These are phyloP conservation scores for Mesorhabditis spiculigera DNA, from an alignment of 2,888 invertebrate genomes.

Conservation along the genomic window DNA sequence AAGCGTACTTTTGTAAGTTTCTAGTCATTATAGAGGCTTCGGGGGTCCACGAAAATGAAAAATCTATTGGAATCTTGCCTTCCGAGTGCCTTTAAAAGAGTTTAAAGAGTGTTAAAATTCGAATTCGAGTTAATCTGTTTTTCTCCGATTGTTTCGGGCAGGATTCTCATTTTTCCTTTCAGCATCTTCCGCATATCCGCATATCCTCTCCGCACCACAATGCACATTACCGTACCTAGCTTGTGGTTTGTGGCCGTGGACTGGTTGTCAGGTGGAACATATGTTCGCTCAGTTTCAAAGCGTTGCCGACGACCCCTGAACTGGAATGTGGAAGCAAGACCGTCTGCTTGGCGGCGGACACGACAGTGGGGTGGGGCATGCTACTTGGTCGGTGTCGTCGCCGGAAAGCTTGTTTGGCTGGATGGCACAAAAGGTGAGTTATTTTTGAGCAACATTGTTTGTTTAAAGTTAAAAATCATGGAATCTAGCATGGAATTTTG, in stretches of 20 bases:
- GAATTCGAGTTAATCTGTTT: slow-evolving; percentile 5
- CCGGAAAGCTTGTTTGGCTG: too few species aligned
- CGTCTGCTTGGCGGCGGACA: background rate
- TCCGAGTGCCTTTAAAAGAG: background rate
- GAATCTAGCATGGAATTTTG: too few species aligned
- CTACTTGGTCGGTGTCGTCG: too few species aligned
- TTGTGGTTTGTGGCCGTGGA: slow-evolving; percentile 36
- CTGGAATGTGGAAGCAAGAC: background rate
- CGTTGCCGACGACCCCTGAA: slow-evolving; percentile 21
- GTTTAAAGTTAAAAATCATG: too few species aligned
- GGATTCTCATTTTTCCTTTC: background rate
- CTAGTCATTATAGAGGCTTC: too few species aligned
- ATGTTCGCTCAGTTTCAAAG: slow-evolving; percentile 54
- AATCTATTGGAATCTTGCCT: background rate
- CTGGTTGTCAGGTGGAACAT: slow-evolving; percentile 46
- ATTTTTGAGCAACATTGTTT: too few species aligned
- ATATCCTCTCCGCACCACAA: background rate
- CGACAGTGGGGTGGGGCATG: background rate
- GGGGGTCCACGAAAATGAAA: too few species aligned
- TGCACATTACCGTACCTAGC: background rate
- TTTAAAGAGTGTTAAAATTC: background rate
- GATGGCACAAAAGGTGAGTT: too few species aligned
- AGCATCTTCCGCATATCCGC: background rate
- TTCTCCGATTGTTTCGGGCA: background rate
- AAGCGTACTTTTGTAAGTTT: too few species aligned